Evolutionary conservation across 2,113 vertebrate genomes (phyloP).

Genomic region (Glareola pratincola): DNA sequence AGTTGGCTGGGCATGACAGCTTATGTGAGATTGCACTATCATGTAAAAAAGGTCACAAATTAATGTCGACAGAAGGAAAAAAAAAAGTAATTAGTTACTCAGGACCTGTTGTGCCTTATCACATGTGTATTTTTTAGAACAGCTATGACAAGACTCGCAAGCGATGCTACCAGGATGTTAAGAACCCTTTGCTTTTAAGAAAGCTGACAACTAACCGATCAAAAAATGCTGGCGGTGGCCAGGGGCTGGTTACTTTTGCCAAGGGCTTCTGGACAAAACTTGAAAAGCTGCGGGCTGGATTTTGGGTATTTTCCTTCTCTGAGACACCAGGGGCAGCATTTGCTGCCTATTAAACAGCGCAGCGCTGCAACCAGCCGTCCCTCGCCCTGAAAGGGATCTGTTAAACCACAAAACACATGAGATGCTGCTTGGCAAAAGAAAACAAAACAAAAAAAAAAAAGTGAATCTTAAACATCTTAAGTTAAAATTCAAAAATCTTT

Average conservation of each 20-base stretch:
- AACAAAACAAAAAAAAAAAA: not conserved
- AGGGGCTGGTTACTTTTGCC: not conserved
- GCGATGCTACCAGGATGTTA: not conserved
- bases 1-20: not conserved
- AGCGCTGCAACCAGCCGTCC: not conserved
- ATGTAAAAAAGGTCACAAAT: not conserved
- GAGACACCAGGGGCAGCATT: conserved; percentile 53
- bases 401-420: not conserved
- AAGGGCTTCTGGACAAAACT: not conserved
- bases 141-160: accelerated
- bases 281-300: not conserved
- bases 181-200: not conserved
- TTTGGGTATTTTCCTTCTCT: not conserved
- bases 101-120: not conserved
- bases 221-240: not conserved
- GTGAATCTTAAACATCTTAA: not conserved
- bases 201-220: not conserved
- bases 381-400: not conserved
- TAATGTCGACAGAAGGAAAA: not conserved
- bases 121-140: not conserved
- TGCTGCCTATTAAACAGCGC: not conserved
- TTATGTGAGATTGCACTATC: not conserved
- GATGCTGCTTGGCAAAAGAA: not conserved
- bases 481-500: not conserved
- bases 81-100: not conserved